These are phyloP conservation scores for Calycopis cecrops DNA, from an alignment of 1,140 invertebrate species.

Conservation along the genomic window DNA sequence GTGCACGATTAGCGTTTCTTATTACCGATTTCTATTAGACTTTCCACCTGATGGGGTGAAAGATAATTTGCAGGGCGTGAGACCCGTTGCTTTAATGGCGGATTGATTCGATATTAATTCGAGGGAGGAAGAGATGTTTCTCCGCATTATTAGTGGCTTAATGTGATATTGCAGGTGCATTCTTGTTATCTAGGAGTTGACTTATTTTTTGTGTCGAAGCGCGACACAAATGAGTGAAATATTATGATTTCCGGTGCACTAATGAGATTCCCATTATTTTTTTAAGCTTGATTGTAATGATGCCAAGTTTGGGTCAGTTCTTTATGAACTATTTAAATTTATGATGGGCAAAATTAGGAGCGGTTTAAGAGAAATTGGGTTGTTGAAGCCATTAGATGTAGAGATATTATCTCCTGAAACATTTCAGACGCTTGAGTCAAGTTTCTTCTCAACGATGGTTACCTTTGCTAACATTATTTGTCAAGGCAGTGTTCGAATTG, in stretches of 20 bases:
- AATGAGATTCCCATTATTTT: slow-evolving; percentile 14
- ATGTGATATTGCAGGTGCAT: slow-evolving; percentile 50
- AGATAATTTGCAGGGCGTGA: slow-evolving; percentile 67
- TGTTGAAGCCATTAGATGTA: too few relatives aligned
- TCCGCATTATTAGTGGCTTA: slow-evolving; percentile 41
- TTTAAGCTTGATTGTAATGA: too few relatives aligned
- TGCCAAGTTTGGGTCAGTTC: too few relatives aligned
- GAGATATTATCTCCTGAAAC: too few relatives aligned
- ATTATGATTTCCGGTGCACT: background rate
- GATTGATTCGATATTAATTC: slow-evolving; percentile 72
- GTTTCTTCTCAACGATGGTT: too few relatives aligned
- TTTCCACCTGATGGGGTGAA: slow-evolving; percentile 67
- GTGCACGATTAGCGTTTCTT: slow-evolving; percentile 65
- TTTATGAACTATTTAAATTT: too few relatives aligned
- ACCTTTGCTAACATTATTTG: too few relatives aligned
- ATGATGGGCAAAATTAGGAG: too few relatives aligned
- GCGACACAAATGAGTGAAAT: slow-evolving; percentile 27
- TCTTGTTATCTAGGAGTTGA: slow-evolving; percentile 42
- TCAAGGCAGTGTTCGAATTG: too few relatives aligned
- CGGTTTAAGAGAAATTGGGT: too few relatives aligned
- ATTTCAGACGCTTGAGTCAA: too few relatives aligned
- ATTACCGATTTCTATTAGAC: slow-evolving; percentile 71
- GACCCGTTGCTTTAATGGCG: slow-evolving; percentile 66
- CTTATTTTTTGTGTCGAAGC: slow-evolving; percentile 45
- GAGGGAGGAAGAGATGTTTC: slow-evolving; percentile 49